Evolutionary conservation across 1,140 invertebrate genomes (phyloP).

Genomic region (Aphis gossypii): DNA sequence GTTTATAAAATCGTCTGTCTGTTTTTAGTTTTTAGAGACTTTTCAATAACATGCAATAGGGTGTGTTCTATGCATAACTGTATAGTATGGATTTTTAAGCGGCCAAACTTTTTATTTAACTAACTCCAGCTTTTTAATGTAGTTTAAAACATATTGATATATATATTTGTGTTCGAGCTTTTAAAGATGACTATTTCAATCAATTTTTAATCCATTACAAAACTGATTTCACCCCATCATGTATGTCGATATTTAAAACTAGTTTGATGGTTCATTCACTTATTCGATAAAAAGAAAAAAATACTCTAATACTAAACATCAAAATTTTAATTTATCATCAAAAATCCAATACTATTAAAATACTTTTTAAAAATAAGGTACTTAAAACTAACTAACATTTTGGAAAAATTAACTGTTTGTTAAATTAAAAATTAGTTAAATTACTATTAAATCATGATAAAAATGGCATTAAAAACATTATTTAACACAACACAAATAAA

Average conservation of each 20-base stretch:
- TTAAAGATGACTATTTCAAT: not conserved
- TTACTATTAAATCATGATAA: not conserved
- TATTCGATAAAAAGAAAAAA: not conserved
- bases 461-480: not conserved
- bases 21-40: not conserved
- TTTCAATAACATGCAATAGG: not conserved
- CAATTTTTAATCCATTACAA: not conserved
- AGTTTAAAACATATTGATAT: not conserved
- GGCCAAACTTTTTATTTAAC: not conserved
- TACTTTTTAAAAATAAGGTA: not conserved
- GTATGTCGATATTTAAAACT: not conserved
- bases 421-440: slow-evolving; percentile 11
- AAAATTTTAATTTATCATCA: not conserved
- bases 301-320: not conserved
- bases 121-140: not conserved
- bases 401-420: not conserved
- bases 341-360: not conserved
- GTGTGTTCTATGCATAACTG: not conserved
- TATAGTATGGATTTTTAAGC: not conserved
- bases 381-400: not conserved
- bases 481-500: not conserved
- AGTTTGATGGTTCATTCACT: not conserved
- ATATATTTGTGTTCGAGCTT: not conserved
- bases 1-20: not conserved
- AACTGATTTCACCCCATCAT: not conserved